These are phyloP conservation scores for Saccopteryx leptura DNA, from an alignment of 2,113 vertebrate genomes.

Conservation along the genomic window DNA sequence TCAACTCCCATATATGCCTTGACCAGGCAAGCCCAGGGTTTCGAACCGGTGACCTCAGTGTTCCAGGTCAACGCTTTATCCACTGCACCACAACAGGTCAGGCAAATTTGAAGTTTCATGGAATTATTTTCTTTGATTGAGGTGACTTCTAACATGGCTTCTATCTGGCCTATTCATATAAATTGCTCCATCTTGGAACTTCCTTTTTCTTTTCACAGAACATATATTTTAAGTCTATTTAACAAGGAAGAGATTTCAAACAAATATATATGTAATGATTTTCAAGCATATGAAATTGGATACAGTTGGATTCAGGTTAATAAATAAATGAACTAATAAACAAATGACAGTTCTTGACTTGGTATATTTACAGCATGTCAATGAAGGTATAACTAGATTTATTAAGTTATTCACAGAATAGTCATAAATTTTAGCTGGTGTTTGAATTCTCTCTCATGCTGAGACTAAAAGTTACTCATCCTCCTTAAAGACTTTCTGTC, in stretches of 20 bases:
- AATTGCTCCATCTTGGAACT: background rate
- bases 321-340: background rate
- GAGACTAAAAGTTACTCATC: background rate
- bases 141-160: background rate
- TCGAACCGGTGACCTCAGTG: too few species aligned
- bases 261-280: background rate
- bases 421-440: background rate
- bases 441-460: slow-evolving; percentile 16
- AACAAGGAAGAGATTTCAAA: slow-evolving; percentile 38
- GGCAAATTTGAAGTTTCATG: slow-evolving; percentile 37
- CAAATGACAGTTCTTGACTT: background rate
- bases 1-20: too few species aligned
- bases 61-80: too few species aligned
- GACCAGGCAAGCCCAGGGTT: too few species aligned
- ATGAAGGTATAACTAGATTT: background rate
- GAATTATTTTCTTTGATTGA: slow-evolving; percentile 32
- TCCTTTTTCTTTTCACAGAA: background rate
- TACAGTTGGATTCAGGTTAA: slow-evolving; percentile 15
- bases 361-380: background rate
- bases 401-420: background rate
- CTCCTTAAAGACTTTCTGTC: background rate
- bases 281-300: background rate
- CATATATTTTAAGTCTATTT: slow-evolving; percentile 10
- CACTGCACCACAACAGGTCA: too few species aligned
- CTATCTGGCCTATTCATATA: background rate